Evolutionary conservation across 2,797 vertebrate genomes (phyloP).

Genomic region (Mastacembelus armatus): DNA sequence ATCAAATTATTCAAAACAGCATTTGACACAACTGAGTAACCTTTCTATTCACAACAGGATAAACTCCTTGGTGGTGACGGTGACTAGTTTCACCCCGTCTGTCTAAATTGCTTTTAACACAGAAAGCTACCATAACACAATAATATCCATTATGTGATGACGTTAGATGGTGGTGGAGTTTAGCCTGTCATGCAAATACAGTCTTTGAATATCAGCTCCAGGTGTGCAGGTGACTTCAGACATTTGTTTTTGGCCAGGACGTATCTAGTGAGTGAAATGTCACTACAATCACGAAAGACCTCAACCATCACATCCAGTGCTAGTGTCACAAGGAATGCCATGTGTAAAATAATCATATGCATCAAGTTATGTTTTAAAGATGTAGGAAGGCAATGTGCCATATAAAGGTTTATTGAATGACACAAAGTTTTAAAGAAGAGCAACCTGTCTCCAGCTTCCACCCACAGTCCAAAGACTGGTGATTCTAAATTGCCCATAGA

Average conservation of each 20-base stretch:
- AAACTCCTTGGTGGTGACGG: not conserved
- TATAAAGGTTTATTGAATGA: constrained; percentile 52
- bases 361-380: not conserved
- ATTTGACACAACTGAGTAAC: constrained; percentile 8
- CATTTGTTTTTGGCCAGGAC: constrained; percentile 6
- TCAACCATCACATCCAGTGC: not conserved
- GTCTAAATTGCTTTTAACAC: constrained; percentile 25
- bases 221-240: not conserved
- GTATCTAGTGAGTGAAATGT: constrained; percentile 2
- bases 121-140: constrained; percentile 20
- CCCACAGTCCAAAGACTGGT: constrained; percentile 11
- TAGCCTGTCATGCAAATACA: constrained; percentile 50
- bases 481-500: too few species aligned
- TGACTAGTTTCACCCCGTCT: constrained; percentile 5
- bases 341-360: not conserved
- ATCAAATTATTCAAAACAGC: constrained; percentile 17
- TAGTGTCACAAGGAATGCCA: not conserved
- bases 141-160: constrained; percentile 7
- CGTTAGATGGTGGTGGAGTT: constrained; percentile 1
- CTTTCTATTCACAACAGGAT: constrained; percentile 26
- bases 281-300: not conserved
- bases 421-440: constrained; percentile 35
- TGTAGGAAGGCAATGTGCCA: not conserved
- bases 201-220: constrained; percentile 54
- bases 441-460: not conserved